phyloP scores from a whole-genome alignment of 2,797 vertebrate species.

The Melanotaenia boesemani region DNA sequence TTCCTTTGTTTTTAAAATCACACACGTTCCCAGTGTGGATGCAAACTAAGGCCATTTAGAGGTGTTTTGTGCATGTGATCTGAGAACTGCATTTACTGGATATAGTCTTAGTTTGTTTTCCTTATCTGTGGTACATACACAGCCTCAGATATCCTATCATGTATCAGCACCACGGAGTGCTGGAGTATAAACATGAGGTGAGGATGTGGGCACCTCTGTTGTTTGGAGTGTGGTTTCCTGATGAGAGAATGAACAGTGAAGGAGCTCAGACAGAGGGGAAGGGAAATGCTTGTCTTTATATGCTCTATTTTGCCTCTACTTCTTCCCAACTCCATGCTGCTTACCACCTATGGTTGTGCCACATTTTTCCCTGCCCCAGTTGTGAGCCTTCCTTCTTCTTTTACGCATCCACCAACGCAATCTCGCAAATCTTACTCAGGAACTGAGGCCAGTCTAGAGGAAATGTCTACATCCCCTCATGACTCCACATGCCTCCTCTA shows the following conservation, averaged over 20 bases:
- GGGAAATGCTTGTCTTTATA: conserved; percentile 52
- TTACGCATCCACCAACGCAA: conserved; percentile 51
- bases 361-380: conserved; percentile 34
- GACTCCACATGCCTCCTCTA: conserved; percentile 61
- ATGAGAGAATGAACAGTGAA: conserved; percentile 51
- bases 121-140: conserved; percentile 43
- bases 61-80: conserved; percentile 34
- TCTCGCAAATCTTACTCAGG: conserved; percentile 64
- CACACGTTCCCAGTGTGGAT: conserved; percentile 44
- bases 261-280: conserved; percentile 35
- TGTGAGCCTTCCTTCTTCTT: conserved; percentile 38
- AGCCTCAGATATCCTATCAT: conserved; percentile 46
- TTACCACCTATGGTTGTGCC: conserved; percentile 42
- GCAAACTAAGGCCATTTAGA: conserved; percentile 39
- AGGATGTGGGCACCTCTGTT: conserved; percentile 68
- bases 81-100: conserved; percentile 46
- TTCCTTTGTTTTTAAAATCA: conserved; percentile 69
- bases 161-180: conserved; percentile 19
- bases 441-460: conserved; percentile 69
- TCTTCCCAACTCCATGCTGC: conserved; percentile 54
- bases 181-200: conserved; percentile 41
- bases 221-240: conserved; percentile 80
- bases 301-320: conserved; percentile 62
- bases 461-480: conserved; percentile 72
- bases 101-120: conserved; percentile 34